These are phyloP conservation scores for Spodoptera frugiperda DNA, from an alignment of 1,140 invertebrate genomes.

Conservation along the genomic window DNA sequence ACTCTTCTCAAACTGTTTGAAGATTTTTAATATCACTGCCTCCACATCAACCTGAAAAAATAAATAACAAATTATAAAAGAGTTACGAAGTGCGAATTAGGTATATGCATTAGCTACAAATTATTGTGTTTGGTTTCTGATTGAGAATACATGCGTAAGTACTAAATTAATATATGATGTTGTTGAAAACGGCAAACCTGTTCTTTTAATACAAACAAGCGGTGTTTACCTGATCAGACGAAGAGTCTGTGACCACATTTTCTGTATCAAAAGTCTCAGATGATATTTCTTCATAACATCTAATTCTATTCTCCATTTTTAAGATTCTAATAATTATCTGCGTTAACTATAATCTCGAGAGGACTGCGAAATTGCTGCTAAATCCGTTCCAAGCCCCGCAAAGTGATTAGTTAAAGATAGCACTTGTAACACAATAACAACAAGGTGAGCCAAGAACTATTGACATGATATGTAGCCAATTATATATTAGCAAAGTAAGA, in stretches of 20 bases:
- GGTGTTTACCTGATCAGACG: constrained; percentile 86
- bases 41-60: constrained; percentile 88
- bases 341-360: not conserved
- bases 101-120: too few species aligned
- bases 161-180: too few species aligned
- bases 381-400: constrained; percentile 28
- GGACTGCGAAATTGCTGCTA: not conserved
- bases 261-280: constrained; percentile 80
- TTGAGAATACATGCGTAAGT: too few species aligned
- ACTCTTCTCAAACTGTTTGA: constrained; percentile 87
- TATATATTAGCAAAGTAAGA: not conserved
- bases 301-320: constrained; percentile 74
- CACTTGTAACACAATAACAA: constrained; percentile 14
- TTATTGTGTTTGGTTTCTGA: too few species aligned
- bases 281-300: constrained; percentile 70
- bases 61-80: constrained; percentile 9
- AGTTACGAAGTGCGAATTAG: not conserved
- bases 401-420: constrained; percentile 39
- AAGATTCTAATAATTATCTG: not conserved
- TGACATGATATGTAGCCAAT: constrained; percentile 5
- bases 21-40: constrained; percentile 87
- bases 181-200: not conserved
- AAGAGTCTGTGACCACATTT: constrained; percentile 83
- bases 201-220: constrained; percentile 28
- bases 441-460: constrained; percentile 36